Conservation (phyloP, 2,113 vertebrate genomes). For the Saimiri boliviensis region DNA sequence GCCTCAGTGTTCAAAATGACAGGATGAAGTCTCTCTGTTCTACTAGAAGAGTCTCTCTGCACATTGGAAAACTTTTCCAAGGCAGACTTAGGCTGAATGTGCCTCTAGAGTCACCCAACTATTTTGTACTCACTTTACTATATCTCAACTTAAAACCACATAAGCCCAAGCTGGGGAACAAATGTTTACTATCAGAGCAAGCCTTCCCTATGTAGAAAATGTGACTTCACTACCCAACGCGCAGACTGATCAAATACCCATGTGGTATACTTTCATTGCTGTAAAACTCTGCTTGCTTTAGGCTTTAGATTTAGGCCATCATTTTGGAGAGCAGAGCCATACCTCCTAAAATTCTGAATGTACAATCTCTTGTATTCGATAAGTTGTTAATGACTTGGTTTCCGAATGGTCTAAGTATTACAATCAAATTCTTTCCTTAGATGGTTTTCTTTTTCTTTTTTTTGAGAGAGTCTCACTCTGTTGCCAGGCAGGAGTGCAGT, state of each 20-base stretch:
- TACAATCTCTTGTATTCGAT: neutral
- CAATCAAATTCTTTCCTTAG: neutral
- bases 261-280: fast-evolving
- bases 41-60: neutral
- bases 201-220: neutral
- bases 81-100: neutral
- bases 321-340: neutral
- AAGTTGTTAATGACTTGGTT: neutral
- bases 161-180: neutral
- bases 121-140: neutral
- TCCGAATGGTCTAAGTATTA: neutral
- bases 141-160: neutral
- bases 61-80: neutral
- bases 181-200: neutral
- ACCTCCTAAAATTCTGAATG: neutral
- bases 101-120: neutral
- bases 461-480: no score
- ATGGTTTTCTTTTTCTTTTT: no score
- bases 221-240: neutral
- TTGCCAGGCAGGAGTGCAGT: no score
- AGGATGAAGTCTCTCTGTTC: neutral
- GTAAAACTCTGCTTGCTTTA: neutral
- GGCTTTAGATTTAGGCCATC: neutral
- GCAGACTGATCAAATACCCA: neutral
- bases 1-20: neutral